Evolutionary conservation across 2,113 vertebrate genomes (phyloP), one percentile per base, ranked within the genome.

Genomic region (Thymallus thymallus): DNA sequence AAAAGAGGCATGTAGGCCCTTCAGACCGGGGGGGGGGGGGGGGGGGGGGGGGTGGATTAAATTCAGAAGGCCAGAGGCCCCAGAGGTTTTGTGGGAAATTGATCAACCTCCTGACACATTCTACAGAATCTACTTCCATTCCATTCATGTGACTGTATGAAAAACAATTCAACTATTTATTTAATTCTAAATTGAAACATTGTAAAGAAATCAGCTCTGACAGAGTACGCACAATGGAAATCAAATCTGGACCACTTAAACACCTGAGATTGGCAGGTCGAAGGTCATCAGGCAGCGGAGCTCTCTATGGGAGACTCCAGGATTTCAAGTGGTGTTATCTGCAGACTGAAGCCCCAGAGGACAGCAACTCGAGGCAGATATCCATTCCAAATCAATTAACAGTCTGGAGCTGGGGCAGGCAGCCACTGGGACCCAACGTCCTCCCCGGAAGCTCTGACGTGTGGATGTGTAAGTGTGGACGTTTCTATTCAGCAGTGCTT

Each of bases 351-450:
- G 9, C 35, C 35, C 35, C 35, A 41, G 35, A 41, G 35, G 35
- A 41, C 9, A 3, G 9, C 2, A 9, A 41, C 35, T 41, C 35
- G 35, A 41, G 35, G 9, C 70, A 66, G 78, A 76, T 78, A 80
- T 78, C 82, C 56, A 65, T 86, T 78, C 60, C 79, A 76, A 88
- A 85, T 90, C 88, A 90, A 86, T 90, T 84, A 85, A 70, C 67
- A 26, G 63, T 71, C 75, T 48, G 64, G 6, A 58, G 67, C 76
- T 76, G 13, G 12, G 18, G 16, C 6, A n/a, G 16, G 30, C 48
- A 26, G 35, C 76, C 55, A 13, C 20, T 48, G 60, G 32, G 6
- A 1, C 16, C 51, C 72, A 46, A 22, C 68, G 13, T 46, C 66
- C 74, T 82, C 82, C 82, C 80, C 0, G 61, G 81, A 84, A 72